phyloP scores from a whole-genome alignment of 2,113 vertebrate species.

The Sylvilagus bachmani region DNA sequence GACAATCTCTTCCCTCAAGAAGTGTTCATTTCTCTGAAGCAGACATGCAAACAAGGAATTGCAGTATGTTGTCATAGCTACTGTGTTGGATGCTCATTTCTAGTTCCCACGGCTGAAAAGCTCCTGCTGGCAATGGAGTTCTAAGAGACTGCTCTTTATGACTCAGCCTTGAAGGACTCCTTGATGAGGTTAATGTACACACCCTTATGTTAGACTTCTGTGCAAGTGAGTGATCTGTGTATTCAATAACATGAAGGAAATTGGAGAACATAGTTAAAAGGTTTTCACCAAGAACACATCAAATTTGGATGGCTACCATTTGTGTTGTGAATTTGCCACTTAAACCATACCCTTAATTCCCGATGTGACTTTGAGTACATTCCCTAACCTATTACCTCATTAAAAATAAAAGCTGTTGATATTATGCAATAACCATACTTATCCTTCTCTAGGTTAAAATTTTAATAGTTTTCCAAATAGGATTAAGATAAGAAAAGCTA shows the following conservation, averaged over 20 bases:
- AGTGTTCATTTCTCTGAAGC: not conserved
- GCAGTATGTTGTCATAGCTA: not conserved
- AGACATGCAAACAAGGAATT: not conserved
- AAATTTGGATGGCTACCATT: not conserved
- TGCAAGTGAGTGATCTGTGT: not conserved
- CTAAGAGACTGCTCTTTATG: not conserved
- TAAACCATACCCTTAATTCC: not conserved
- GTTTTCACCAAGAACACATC: not conserved
- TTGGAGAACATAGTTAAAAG: not conserved
- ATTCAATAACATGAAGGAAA: not conserved
- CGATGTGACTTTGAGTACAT: slow-evolving; percentile 34
- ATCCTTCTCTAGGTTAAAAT: not conserved
- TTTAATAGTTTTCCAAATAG: not conserved
- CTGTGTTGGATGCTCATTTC: not conserved
- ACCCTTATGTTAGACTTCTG: not conserved
- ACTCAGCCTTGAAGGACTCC: not conserved
- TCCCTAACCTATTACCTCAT: not conserved
- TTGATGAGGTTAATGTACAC: not conserved
- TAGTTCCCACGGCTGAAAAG: not conserved
- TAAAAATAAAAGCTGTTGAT: not conserved
- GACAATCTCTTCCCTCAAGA: not conserved
- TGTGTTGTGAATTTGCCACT: slow-evolving; percentile 19
- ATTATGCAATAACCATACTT: not conserved
- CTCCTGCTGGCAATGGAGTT: not conserved
- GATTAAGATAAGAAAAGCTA: not conserved